Evolutionary conservation across 1,140 invertebrate genomes (phyloP), one percentile per base, ranked within the genome.

Genomic region (Heliconius eleuchia): DNA sequence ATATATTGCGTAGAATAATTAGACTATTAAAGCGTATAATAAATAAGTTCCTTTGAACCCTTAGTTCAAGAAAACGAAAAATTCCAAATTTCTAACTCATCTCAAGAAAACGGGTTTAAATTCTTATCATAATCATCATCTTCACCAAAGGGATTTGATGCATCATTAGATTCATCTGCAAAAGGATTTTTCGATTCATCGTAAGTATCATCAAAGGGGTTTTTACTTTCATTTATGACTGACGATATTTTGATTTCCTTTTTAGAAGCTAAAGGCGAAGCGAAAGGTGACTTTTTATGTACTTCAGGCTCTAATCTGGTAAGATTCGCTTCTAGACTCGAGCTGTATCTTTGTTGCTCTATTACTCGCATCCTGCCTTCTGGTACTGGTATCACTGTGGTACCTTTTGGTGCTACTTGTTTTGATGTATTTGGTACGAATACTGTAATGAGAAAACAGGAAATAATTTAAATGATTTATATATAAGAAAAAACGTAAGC

Each of bases 81-180:
- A 52, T 2, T 19, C 6, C 50, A 52, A 7, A 52, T 19, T 7
- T 52, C 7, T 19, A 19, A 16, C 50, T 52, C 50, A 52, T 52
- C 78, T 90, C 88, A 94, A 60, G 91, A 89, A 85, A 97, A 97
- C 19, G 96, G 96, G 90, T 97, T 97, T 23, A 96, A 86, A 87
- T 96, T 96, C 84, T 96, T 96, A 85, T 96, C 96, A 86, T 96
- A 96, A 77, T 95, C 95, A 46, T 95, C 93, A 75, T 95, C 95
- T 18, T 95, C 95, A 0, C 89, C 92, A 82, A 96, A 96, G 1
- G 96, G 96, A 89, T 96, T 96, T 71, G 95, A 96, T 1, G 87
- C 83, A 18, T 94, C 91, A 55, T 85, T 84, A 16, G 89, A 89
- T 46, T 92, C 91, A 74, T 95, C 94, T 0, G 91, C 91, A 78